Conservation (phyloP, 2,113 vertebrate species). For the Chitala chitala region DNA sequence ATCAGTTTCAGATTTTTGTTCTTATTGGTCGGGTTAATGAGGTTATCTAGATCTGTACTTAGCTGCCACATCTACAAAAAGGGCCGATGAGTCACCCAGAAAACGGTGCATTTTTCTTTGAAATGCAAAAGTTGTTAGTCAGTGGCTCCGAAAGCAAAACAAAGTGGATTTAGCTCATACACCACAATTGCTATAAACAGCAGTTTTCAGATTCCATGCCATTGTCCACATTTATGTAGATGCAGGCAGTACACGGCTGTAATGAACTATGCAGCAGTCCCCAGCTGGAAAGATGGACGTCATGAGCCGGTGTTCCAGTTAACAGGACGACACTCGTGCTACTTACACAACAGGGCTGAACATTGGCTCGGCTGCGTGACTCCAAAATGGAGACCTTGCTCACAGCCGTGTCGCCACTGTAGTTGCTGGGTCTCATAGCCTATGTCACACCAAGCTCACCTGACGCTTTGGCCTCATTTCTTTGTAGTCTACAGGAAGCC, state of each 20-base stretch:
- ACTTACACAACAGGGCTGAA: neutral
- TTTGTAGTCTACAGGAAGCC: too few relatives aligned
- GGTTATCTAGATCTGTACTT: neutral
- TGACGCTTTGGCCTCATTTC: too few relatives aligned
- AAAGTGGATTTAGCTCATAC: too few relatives aligned
- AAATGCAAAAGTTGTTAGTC: neutral
- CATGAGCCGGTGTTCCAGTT: too few relatives aligned
- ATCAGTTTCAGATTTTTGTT: neutral
- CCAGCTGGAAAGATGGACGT: too few relatives aligned
- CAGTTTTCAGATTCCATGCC: neutral
- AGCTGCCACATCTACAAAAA: neutral
- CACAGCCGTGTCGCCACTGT: too few relatives aligned
- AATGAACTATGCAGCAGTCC: neutral
- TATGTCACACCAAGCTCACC: too few relatives aligned
- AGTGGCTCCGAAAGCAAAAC: neutral
- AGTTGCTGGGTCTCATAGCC: too few relatives aligned
- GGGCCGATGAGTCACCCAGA: neutral
- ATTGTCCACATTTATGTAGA: neutral
- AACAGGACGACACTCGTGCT: neutral
- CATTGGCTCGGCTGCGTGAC: neutral
- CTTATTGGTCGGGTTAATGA: neutral
- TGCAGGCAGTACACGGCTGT: neutral
- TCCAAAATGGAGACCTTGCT: too few relatives aligned
- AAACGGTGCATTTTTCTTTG: neutral
- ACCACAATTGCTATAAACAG: neutral